These are phyloP conservation scores for Nezara viridula DNA, from an alignment of 2,888 invertebrate genomes.

Conservation along the genomic window DNA sequence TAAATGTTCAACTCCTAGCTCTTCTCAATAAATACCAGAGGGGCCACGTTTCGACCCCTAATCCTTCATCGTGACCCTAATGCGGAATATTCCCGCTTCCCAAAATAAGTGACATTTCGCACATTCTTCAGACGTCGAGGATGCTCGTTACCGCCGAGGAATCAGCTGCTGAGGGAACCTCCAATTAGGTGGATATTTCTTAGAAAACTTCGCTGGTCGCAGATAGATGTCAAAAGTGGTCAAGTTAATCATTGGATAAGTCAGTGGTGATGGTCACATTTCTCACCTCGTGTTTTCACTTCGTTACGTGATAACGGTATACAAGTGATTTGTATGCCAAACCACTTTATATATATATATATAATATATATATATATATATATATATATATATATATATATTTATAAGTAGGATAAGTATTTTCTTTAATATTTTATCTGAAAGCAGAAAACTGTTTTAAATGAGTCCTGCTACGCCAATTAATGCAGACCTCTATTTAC, in stretches of 20 bases:
- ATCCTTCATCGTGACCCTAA: not conserved
- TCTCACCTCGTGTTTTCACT: not conserved
- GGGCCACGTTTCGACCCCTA: not conserved
- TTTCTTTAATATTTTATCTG: too few species aligned
- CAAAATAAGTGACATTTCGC: slow-evolving; percentile 11
- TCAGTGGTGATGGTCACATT: not conserved
- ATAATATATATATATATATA: too few species aligned
- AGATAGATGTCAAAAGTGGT: not conserved
- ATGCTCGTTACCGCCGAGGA: not conserved
- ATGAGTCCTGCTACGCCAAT: too few species aligned
- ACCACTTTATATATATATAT: too few species aligned
- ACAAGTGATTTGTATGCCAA: not conserved
- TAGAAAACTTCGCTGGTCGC: not conserved
- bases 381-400: too few species aligned
- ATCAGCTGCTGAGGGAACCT: not conserved
- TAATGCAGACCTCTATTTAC: too few species aligned
- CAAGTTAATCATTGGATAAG: not conserved
- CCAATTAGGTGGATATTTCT: not conserved
- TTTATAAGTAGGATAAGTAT: too few species aligned
- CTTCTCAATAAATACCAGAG: not conserved
- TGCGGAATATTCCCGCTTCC: not conserved
- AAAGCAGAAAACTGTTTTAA: too few species aligned
- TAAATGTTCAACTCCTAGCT: not conserved
- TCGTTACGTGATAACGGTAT: not conserved
- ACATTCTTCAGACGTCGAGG: not conserved